Percentiles rank a stretch among this genome's conserved stretches.
These are phyloP conservation scores for Fabriciana adippe DNA, from an alignment of 2,888 invertebrate genomes.

Conservation along the genomic window DNA sequence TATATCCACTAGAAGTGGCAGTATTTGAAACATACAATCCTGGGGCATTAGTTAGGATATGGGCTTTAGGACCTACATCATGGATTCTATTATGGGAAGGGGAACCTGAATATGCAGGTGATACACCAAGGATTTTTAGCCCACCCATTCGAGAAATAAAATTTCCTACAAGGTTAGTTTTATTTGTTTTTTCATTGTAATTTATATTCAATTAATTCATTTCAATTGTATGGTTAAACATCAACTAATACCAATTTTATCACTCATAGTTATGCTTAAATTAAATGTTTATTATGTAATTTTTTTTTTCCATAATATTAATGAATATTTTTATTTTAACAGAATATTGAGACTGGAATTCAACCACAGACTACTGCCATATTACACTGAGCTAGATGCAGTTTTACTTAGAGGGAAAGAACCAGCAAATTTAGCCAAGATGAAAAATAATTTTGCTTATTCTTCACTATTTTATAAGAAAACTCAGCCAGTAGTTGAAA, in stretches of 20 bases:
- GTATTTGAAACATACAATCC: constrained; percentile 94
- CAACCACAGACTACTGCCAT: constrained; percentile 89
- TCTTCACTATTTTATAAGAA: constrained; percentile 61
- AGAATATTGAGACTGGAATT: constrained; percentile 93
- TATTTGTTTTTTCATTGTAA: constrained; percentile 9
- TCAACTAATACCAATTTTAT: too few species aligned
- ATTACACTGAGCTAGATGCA: constrained; percentile 94
- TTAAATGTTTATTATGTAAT: not conserved
- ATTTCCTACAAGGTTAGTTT: constrained; percentile 62
- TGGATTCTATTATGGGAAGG: constrained; percentile 92
- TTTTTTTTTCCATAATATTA: not conserved
- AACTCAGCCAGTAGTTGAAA: constrained; percentile 58
- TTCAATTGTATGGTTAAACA: too few species aligned
- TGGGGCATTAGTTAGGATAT: constrained; percentile 90
- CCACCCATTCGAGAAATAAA: constrained; percentile 85
- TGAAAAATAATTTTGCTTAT: constrained; percentile 63
- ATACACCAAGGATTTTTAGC: constrained; percentile 87
- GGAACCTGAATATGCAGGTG: constrained; percentile 82
- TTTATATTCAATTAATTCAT: not conserved
- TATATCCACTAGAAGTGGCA: constrained; percentile 86
- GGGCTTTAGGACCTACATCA: constrained; percentile 82
- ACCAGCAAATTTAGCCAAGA: constrained; percentile 56
- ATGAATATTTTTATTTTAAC: constrained; percentile 48
- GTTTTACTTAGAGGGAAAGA: constrained; percentile 88
- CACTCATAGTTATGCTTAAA: not conserved